phyloP scores from a whole-genome alignment of 2,888 invertebrate genomes.

The Neoitamus cyanurus region DNA sequence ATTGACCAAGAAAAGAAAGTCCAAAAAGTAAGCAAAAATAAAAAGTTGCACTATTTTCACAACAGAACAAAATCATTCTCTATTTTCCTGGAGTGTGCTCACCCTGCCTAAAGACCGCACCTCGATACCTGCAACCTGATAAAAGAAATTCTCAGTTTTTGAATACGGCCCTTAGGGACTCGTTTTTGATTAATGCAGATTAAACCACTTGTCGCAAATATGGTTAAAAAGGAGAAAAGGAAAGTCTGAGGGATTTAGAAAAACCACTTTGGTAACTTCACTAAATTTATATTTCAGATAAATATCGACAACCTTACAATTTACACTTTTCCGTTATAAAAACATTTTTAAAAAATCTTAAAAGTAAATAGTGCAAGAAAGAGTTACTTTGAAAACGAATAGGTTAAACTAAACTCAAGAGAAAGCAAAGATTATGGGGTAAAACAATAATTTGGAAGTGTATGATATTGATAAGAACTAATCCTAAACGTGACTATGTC shows the following conservation, averaged over 20 bases:
- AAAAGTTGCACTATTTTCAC: too few species aligned
- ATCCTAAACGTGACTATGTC: not conserved
- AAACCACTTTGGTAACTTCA: not conserved
- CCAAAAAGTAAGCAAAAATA: too few species aligned
- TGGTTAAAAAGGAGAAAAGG: not conserved
- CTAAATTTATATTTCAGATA: constrained; percentile 5
- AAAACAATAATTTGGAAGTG: not conserved
- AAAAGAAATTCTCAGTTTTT: too few species aligned
- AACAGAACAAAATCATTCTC: too few species aligned
- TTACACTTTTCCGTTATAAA: not conserved
- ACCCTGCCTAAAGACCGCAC: too few species aligned
- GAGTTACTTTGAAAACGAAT: not conserved
- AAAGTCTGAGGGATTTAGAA: not conserved
- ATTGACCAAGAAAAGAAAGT: too few species aligned
- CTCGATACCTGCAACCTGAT: too few species aligned
- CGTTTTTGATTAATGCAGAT: too few species aligned
- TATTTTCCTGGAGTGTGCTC: too few species aligned
- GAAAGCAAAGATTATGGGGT: not conserved
- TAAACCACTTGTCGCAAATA: too few species aligned
- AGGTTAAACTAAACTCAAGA: not conserved
- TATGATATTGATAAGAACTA: not conserved
- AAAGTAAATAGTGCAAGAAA: not conserved
- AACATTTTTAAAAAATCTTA: not conserved
- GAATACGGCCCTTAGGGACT: too few species aligned
- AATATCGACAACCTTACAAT: not conserved